These are phyloP conservation scores for Scaptomyza parva DNA, from an alignment of 2,888 invertebrate species.

Conservation along the genomic window DNA sequence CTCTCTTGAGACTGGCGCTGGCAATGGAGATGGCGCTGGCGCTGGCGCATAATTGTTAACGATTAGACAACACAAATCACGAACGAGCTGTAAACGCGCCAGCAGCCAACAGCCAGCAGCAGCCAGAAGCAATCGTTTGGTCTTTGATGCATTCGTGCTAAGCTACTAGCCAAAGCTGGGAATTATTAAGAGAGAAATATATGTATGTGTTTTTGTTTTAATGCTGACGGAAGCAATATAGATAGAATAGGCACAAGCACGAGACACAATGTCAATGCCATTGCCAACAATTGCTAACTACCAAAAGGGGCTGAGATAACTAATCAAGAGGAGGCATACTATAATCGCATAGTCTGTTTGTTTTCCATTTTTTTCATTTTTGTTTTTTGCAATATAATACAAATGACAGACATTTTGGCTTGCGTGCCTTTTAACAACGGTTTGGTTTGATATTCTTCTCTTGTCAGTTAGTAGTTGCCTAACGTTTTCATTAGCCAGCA, in stretches of 20 bases:
- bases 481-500: constrained; percentile 72
- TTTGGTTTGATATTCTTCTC: constrained; percentile 12
- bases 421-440: constrained; percentile 36
- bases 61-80: constrained; percentile 77
- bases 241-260: constrained; percentile 63
- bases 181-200: constrained; percentile 72
- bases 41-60: constrained; percentile 67
- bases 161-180: constrained; percentile 51
- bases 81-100: constrained; percentile 62
- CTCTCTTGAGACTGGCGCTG: constrained; percentile 21
- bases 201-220: too few relatives aligned
- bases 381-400: constrained; percentile 24
- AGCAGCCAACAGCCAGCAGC: background rate
- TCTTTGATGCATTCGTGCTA: constrained; percentile 14
- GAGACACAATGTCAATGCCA: constrained; percentile 50
- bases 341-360: constrained; percentile 8
- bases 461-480: constrained; percentile 65
- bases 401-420: constrained; percentile 41
- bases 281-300: background rate
- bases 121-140: too few relatives aligned
- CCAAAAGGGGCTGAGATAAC: constrained; percentile 14
- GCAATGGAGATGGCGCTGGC: too few relatives aligned
- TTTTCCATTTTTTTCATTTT: background rate
- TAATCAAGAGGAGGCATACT: constrained; percentile 51
- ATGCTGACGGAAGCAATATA: constrained; percentile 75